phyloP scores from a whole-genome alignment of 1,140 invertebrate genomes.

The Neodiprion virginianus region DNA sequence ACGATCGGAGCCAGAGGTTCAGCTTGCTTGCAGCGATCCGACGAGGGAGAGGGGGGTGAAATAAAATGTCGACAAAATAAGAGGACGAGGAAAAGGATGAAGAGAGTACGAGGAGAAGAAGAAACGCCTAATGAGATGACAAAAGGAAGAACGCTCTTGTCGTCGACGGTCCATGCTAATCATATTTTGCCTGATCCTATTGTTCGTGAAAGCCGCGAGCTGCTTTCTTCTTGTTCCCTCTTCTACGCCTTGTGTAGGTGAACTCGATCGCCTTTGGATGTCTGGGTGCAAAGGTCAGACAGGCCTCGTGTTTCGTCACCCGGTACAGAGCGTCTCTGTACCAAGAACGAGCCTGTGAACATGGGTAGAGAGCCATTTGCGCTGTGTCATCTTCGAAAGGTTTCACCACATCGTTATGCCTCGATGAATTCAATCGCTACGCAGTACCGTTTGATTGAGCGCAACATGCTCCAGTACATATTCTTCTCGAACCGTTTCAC shows the following conservation, averaged over 20 bases:
- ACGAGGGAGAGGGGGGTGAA: too few relatives aligned
- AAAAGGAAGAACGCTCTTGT: neutral
- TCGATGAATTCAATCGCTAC: too few relatives aligned
- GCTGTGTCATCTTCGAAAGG: neutral
- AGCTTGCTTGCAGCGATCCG: too few relatives aligned
- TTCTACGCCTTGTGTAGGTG: too few relatives aligned
- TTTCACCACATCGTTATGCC: neutral
- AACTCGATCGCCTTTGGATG: neutral
- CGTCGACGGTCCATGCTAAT: neutral
- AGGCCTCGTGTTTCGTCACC: neutral
- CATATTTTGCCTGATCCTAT: conserved; percentile 1
- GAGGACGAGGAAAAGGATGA: too few relatives aligned
- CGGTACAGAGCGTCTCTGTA: neutral
- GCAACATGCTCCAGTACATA: too few relatives aligned
- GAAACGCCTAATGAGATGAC: too few relatives aligned
- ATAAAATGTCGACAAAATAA: too few relatives aligned
- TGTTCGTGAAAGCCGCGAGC: neutral
- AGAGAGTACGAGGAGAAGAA: too few relatives aligned
- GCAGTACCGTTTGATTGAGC: too few relatives aligned
- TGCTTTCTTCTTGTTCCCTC: neutral
- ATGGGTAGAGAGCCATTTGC: neutral
- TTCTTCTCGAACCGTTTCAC: too few relatives aligned
- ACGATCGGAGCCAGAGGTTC: too few relatives aligned
- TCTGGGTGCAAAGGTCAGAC: neutral
- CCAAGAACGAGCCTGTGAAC: neutral